Evolutionary conservation across 1,140 invertebrate genomes (phyloP), one percentile per base, ranked within the genome.

Genomic region (Brachionus koreanus): DNA sequence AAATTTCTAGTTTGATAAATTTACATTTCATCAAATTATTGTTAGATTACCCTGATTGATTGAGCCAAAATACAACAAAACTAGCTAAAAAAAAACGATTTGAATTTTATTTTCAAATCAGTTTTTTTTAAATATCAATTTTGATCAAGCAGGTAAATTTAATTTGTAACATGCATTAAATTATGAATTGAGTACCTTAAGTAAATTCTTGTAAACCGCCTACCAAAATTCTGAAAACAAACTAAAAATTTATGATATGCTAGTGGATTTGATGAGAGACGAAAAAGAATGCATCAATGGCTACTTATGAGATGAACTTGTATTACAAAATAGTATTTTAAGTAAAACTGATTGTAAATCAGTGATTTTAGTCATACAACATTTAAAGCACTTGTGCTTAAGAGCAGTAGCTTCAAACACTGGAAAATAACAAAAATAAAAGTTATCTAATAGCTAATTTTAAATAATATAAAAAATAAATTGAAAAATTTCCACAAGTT

Each of bases 391-490:
- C 49, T 57, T 57, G 49, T 57, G 49, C 19, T 57, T 57, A 19
- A 57, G 49, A 57, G 49, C 49, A 57, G 49, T 57, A 57, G 49
- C 49, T 57, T 57, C 49, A 57, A 57, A 57, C 16, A 19, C 49
- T 57, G 49, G 49, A 57, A 57, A 57, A 49, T 12, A 57, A 57
- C 16, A 57, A n/a, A 57, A 57, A 23, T 19, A 57, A 57, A 57
- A 57, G 49, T 57, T 57, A 57, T 57, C 49, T 57, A 57, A 57
- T 57, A 57, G 49, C 49, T 57, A 57, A 57, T 57, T 57, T 57
- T 7, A 57, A 57, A 57, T 52, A 57, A 19, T 57, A 57, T 57
- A 2, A 2, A 57, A 57, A 57, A 57, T 57, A 57, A 57, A 57
- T 57, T 57, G 49, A 23, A 57, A 57, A 57, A 19, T 57, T 49